A percentile compares a stretch with the other conserved stretches of the same genome.
phyloP scores from a whole-genome alignment of 2,797 vertebrate species.

The Danio aesculapii region DNA sequence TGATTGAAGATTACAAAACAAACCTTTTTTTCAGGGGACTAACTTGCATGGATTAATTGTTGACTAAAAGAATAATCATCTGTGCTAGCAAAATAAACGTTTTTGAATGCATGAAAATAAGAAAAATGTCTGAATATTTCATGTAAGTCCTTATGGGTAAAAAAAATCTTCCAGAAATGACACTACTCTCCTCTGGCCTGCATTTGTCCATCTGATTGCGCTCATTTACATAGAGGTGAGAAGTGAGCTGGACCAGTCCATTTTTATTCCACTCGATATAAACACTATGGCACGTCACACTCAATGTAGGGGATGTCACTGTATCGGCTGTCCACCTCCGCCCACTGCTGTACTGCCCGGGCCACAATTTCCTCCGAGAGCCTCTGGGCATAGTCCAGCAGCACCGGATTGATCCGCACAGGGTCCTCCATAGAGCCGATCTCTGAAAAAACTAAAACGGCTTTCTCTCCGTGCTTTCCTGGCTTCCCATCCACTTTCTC shows the following conservation, averaged over 20 bases:
- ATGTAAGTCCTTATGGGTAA: constrained; percentile 7
- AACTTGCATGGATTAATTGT: no score
- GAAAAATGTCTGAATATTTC: constrained; percentile 1
- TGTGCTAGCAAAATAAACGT: no score
- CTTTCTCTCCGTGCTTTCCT: constrained; percentile 74
- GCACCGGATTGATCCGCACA: constrained; percentile 67
- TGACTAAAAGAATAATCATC: no score
- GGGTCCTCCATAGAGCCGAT: constrained; percentile 60
- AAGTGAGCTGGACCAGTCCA: background rate
- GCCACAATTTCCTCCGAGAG: constrained; percentile 90
- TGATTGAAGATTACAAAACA: no score
- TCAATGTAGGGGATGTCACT: constrained; percentile 95
- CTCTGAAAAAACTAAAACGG: constrained; percentile 71
- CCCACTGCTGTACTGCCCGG: constrained; percentile 92
- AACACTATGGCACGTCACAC: constrained; percentile 85
- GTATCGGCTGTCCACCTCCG: constrained; percentile 88
- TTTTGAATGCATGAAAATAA: background rate
- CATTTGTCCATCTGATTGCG: background rate
- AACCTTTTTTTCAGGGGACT: no score
- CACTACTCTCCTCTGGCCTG: background rate
- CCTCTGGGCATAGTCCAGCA: constrained; percentile 88
- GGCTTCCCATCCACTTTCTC: constrained; percentile 66
- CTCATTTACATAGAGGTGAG: background rate
- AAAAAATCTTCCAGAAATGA: constrained; percentile 1
- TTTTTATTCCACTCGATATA: background rate